These are phyloP conservation scores for Myiozetetes cayanensis DNA, from an alignment of 2,113 vertebrate genomes.

Conservation along the genomic window DNA sequence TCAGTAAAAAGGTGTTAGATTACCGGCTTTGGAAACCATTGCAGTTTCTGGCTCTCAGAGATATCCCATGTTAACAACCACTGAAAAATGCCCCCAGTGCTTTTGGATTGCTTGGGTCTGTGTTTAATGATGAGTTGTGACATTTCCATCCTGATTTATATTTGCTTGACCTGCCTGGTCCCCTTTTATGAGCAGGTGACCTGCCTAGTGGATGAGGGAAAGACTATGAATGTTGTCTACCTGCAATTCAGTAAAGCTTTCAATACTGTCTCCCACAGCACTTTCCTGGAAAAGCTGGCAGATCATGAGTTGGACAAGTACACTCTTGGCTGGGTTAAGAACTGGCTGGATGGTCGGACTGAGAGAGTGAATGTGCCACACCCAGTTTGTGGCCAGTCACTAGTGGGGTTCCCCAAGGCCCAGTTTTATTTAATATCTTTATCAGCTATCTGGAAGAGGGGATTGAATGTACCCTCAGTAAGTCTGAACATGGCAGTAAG, in stretches of 20 bases:
- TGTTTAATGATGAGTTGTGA: background rate
- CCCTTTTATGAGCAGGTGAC: background rate
- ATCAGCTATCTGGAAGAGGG: background rate
- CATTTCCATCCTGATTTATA: background rate
- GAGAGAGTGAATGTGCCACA: background rate
- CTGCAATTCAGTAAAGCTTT: background rate
- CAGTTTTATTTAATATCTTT: background rate
- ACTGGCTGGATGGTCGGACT: background rate
- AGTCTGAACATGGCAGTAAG: background rate
- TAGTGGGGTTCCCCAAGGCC: background rate
- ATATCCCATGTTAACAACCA: background rate
- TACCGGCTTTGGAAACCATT: background rate
- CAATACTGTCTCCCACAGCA: background rate
- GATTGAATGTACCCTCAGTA: background rate
- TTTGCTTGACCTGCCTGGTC: background rate
- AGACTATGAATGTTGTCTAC: background rate
- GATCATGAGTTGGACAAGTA: background rate
- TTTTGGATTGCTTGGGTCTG: background rate
- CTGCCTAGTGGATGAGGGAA: background rate
- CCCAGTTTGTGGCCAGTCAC: background rate
- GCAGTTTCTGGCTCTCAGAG: background rate
- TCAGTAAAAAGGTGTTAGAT: background rate
- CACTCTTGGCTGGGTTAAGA: background rate
- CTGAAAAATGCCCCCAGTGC: background rate
- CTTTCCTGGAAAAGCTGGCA: background rate